Evolutionary conservation across 1,140 invertebrate genomes (phyloP), one percentile per base, ranked within the genome.

Genomic region (Campoletis sonorensis): DNA sequence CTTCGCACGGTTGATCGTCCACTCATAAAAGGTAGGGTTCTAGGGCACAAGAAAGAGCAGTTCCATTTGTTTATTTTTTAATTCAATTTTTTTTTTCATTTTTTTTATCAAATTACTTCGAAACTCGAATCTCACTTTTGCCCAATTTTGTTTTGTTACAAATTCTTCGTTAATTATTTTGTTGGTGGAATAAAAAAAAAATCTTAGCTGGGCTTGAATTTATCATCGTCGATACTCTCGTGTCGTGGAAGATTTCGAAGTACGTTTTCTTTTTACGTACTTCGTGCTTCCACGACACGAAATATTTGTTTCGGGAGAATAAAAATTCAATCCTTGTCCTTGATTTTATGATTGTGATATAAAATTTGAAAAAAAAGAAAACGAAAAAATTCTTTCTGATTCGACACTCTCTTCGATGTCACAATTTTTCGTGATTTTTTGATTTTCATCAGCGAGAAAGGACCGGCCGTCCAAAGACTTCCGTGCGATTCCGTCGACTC

Each of bases 241-340:
- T 82, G 81, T 82, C 81, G 81, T 82, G 81, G 81, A 82, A 82
- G 75, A 78, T 71, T 11, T 15, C 45, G 21, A 5, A 68, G 67
- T 79, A 64, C 68, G 40, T 27, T 0, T 67, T 27, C 61, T 21
- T 67, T 33, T 16, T 27, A 26, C 37, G 77, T 79, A 79, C 70
- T 61, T 82, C 40, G 30, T 71, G 67, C 78, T 82, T 82, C 81
- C 81, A 82, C 81, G 81, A 79, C 81, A 82, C 81, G 76, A 67
- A 61, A 4, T 1, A 1, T 23, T 67, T 67, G 3, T 23, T 67
- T 67, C 23, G 26, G 54, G 18, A 21, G 18, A 58, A 21, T n/a
- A 58, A 58, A 13, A 45, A 0, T 45, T 13, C 8, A 13, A 45
- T 45, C 8, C 40, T 13, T 10, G 11, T 10, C 40, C 1, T 45